Conservation (phyloP, 2,113 vertebrate genomes). For the Gasterosteus nipponicus region DNA sequence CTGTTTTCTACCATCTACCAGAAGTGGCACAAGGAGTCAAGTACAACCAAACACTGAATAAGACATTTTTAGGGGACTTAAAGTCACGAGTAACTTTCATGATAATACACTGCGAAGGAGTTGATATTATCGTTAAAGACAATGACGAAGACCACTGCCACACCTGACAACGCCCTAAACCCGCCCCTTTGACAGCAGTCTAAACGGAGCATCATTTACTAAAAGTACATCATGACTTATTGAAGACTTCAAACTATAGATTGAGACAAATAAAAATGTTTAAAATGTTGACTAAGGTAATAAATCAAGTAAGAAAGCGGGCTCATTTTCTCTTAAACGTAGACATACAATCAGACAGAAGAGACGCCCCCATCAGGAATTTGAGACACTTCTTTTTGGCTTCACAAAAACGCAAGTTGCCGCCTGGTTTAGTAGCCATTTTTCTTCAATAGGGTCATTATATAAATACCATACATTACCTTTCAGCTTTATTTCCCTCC, state of each 20-base stretch:
- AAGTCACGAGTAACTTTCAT: background rate
- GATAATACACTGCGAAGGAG: background rate
- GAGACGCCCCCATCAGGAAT: no score
- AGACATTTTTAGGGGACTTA: background rate
- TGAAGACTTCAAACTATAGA: background rate
- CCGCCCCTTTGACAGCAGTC: background rate
- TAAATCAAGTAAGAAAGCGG: background rate
- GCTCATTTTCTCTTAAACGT: background rate
- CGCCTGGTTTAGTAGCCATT: background rate
- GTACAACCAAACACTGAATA: background rate
- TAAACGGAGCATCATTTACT: background rate
- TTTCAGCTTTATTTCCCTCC: slow-evolving; percentile 10
- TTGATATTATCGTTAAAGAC: background rate
- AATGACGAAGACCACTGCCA: background rate
- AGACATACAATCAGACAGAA: no score
- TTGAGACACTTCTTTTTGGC: background rate
- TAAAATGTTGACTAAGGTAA: background rate
- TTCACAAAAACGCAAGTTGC: background rate
- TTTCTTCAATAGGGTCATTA: background rate
- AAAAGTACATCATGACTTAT: background rate
- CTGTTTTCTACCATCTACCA: no score
- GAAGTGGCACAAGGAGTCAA: no score
- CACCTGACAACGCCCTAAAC: background rate
- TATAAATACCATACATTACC: slow-evolving; percentile 2
- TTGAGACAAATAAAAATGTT: background rate